These are phyloP conservation scores for Metacarcinus magister DNA, from an alignment of 2,888 invertebrate species.

Conservation along the genomic window DNA sequence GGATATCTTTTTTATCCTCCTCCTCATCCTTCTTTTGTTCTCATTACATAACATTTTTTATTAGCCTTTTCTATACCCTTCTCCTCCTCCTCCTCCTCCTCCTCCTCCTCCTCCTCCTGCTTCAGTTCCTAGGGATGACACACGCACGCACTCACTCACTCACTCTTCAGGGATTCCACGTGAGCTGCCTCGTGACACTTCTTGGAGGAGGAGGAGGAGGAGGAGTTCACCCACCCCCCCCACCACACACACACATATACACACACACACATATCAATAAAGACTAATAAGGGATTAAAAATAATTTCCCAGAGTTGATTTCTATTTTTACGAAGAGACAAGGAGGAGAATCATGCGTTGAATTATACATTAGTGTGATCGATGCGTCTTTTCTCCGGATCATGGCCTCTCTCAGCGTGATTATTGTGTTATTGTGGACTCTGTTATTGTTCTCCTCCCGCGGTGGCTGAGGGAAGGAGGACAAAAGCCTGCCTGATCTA, in stretches of 20 bases:
- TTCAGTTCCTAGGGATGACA: not conserved
- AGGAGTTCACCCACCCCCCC: not conserved
- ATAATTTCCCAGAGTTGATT: not conserved
- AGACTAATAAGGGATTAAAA: not conserved
- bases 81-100: not conserved
- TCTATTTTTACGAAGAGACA: not conserved
- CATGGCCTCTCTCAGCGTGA: not conserved
- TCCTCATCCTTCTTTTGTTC: not conserved
- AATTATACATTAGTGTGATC: not conserved
- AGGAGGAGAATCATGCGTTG: not conserved
- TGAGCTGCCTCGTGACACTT: not conserved
- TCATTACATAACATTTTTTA: no score
- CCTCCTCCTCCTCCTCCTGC: constrained; percentile 16
- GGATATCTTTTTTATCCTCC: not conserved
- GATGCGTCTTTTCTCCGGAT: not conserved
- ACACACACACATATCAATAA: not conserved
- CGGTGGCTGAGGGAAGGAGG: not conserved
- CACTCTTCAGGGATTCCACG: not conserved
- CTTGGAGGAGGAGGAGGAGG: not conserved
- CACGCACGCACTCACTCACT: not conserved
- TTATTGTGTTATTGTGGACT: not conserved
- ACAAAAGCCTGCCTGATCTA: not conserved
- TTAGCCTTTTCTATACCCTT: no score
- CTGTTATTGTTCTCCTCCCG: not conserved
- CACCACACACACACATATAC: constrained; percentile 1